A percentile compares a stretch with the other conserved stretches of the same genome.
Conservation (phyloP, 2,113 vertebrate species). For the Athene cunicularia region DNA sequence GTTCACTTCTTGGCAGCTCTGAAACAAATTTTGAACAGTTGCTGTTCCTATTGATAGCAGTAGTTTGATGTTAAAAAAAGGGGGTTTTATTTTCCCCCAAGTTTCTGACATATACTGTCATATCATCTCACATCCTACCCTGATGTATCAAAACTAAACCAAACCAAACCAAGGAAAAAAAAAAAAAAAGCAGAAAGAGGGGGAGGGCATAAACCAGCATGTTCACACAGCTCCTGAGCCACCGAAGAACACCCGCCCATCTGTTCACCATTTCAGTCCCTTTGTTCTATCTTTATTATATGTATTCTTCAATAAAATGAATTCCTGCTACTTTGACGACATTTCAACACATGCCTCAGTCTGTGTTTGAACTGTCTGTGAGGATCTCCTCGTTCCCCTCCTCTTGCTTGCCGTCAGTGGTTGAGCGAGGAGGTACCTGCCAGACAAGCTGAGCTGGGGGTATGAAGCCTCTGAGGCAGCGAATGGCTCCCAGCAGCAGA, state of each 20-base stretch:
- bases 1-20: conserved; percentile 81
- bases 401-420: not conserved
- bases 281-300: conserved; percentile 73
- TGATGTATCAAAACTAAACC: conserved; percentile 72
- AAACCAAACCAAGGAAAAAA: conserved; percentile 1
- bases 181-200: conserved; percentile 29
- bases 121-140: conserved; percentile 74
- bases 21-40: conserved; percentile 82
- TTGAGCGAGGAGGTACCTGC: not conserved
- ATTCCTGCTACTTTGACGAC: conserved; percentile 47
- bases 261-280: conserved; percentile 70
- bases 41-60: conserved; percentile 82
- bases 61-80: conserved; percentile 77
- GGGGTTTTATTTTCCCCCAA: conserved; percentile 78
- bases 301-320: conserved; percentile 56
- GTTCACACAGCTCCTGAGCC: conserved; percentile 69
- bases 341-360: conserved; percentile 39
- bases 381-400: conserved; percentile 19
- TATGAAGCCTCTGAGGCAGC: not conserved
- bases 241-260: conserved; percentile 72
- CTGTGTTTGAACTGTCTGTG: conserved; percentile 35
- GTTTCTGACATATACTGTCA: conserved; percentile 80
- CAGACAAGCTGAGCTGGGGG: not conserved
- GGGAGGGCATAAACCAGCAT: conserved; percentile 66
- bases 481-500: not conserved